phyloP scores from a whole-genome alignment of 2,797 vertebrate species.

The Oreochromis grahami region DNA sequence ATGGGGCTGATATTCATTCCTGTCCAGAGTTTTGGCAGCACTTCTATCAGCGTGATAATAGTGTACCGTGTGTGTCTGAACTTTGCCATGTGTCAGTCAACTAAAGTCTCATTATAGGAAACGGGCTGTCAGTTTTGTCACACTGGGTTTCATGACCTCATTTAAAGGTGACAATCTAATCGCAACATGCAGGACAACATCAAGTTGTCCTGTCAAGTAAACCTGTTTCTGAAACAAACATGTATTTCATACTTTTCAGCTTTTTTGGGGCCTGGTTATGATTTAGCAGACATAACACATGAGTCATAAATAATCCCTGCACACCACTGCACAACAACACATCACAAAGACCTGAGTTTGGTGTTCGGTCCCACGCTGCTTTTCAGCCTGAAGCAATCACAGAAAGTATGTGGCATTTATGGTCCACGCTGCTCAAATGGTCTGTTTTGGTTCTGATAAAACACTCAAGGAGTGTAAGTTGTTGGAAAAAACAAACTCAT shows the following conservation, averaged over 20 bases:
- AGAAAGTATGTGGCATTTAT: neutral
- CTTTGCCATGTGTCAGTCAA: constrained; percentile 10
- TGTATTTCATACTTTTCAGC: neutral
- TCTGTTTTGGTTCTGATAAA: constrained; percentile 42
- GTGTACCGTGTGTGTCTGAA: constrained; percentile 19
- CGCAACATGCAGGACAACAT: neutral
- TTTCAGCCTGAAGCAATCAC: constrained; percentile 32
- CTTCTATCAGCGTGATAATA: constrained; percentile 26
- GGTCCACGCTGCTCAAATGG: constrained; percentile 24
- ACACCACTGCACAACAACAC: neutral
- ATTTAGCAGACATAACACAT: neutral
- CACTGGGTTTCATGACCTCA: neutral
- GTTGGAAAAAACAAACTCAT: neutral
- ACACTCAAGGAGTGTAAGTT: neutral
- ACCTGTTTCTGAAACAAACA: neutral
- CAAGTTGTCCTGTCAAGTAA: neutral
- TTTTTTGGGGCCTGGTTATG: neutral
- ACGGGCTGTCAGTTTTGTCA: neutral
- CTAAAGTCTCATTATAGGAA: neutral
- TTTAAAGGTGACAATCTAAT: constrained; percentile 5
- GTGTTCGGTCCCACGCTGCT: neutral
- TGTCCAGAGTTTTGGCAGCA: constrained; percentile 18
- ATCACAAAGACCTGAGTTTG: neutral
- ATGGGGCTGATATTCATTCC: neutral
- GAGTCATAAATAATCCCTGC: neutral